These are phyloP conservation scores for Beaufortia kweichowensis DNA, from an alignment of 2,113 vertebrate genomes.

Conservation along the genomic window DNA sequence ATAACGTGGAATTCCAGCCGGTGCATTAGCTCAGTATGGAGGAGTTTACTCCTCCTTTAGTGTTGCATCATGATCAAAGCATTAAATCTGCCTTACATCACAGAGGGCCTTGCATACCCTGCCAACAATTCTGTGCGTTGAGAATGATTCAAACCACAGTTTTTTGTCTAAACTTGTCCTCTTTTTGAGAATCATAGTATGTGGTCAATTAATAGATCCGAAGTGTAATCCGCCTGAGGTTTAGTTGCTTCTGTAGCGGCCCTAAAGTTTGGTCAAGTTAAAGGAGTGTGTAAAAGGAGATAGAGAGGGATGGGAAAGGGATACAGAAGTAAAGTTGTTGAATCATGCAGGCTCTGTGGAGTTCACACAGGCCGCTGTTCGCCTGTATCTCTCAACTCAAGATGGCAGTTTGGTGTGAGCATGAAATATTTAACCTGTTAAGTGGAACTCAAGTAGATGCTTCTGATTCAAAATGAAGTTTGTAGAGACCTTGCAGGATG, in stretches of 20 bases:
- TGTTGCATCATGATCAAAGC: slow-evolving; percentile 40
- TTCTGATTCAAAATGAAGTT: slow-evolving; percentile 54
- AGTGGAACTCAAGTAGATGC: slow-evolving; percentile 47
- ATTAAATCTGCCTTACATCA: slow-evolving; percentile 19
- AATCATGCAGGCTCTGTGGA: slow-evolving; percentile 50
- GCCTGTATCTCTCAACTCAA: slow-evolving; percentile 49
- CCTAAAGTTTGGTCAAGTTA: too few relatives aligned
- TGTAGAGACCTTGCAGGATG: slow-evolving; percentile 23
- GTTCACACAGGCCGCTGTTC: slow-evolving; percentile 6
- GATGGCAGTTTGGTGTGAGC: slow-evolving; percentile 48
- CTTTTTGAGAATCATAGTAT: neutral
- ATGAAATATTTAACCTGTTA: slow-evolving; percentile 60
- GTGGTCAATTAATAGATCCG: too few relatives aligned
- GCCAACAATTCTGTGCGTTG: too few relatives aligned
- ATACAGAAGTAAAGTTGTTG: slow-evolving; percentile 12
- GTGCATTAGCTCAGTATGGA: slow-evolving; percentile 7
- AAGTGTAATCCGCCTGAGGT: too few relatives aligned
- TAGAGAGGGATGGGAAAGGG: neutral
- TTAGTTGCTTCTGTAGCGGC: too few relatives aligned
- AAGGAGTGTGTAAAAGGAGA: neutral
- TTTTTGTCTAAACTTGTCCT: neutral
- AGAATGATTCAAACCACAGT: too few relatives aligned
- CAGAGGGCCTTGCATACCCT: neutral
- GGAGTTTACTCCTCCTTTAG: slow-evolving; percentile 27
- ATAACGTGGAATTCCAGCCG: slow-evolving; percentile 23